phyloP scores from a whole-genome alignment of 2,888 invertebrate genomes.

The Ctenicera cuprea region DNA sequence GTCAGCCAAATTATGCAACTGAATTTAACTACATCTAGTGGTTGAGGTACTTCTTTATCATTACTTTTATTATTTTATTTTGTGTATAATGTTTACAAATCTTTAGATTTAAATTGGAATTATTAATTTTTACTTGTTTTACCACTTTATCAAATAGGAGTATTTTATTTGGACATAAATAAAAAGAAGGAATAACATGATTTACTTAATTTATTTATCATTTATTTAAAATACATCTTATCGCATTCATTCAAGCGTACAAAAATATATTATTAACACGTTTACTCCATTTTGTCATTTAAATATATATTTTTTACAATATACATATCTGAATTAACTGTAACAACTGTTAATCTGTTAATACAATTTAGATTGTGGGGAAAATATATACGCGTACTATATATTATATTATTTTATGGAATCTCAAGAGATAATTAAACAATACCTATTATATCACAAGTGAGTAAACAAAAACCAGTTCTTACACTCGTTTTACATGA shows the following conservation, averaged over 20 bases:
- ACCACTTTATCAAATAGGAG: too few relatives aligned
- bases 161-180: too few relatives aligned
- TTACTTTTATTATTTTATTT: too few relatives aligned
- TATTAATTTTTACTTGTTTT: too few relatives aligned
- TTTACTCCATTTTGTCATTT: constrained; percentile 64
- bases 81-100: too few relatives aligned
- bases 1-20: too few relatives aligned
- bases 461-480: constrained; percentile 49
- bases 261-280: constrained; percentile 72
- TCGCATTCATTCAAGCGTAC: constrained; percentile 72
- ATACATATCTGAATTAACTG: constrained; percentile 62
- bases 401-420: constrained; percentile 38
- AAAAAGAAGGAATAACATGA: constrained; percentile 19
- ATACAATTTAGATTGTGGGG: constrained; percentile 56
- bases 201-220: constrained; percentile 39
- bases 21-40: too few relatives aligned
- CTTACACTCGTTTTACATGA: constrained; percentile 47
- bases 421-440: constrained; percentile 41
- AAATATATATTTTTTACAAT: constrained; percentile 60
- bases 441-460: constrained; percentile 56
- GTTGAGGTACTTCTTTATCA: too few relatives aligned
- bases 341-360: constrained; percentile 58
- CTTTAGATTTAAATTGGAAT: too few relatives aligned
- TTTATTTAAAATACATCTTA: constrained; percentile 67
- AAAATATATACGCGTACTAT: constrained; percentile 40